Evolutionary conservation across 2,797 vertebrate genomes (phyloP).

Genomic region (Pseudopleuronectes americanus): DNA sequence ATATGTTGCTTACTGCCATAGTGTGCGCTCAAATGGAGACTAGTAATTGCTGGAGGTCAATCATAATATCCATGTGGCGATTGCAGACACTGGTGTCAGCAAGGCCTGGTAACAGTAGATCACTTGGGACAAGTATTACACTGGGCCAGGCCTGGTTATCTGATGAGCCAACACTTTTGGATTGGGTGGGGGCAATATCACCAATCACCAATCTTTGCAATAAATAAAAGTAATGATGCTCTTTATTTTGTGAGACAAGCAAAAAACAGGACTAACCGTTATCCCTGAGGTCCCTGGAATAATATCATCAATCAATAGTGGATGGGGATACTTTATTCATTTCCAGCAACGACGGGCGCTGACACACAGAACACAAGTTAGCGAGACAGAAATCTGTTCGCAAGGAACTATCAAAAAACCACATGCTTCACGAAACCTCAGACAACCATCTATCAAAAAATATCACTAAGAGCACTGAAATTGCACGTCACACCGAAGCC

Average conservation of each 20-base stretch:
- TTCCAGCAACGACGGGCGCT: slow-evolving; percentile 1
- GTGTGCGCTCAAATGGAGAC: slow-evolving; percentile 58
- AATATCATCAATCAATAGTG: slow-evolving; percentile 36
- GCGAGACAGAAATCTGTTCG: slow-evolving; percentile 14
- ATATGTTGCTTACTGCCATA: slow-evolving; percentile 62
- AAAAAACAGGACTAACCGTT: slow-evolving; percentile 29
- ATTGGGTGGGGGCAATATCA: slow-evolving; percentile 16
- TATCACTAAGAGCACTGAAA: slow-evolving; percentile 44
- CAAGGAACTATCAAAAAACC: slow-evolving; percentile 13
- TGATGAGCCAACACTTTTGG: slow-evolving; percentile 65
- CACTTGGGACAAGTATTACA: slow-evolving; percentile 67
- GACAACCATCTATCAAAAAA: slow-evolving; percentile 49
- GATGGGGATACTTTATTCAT: slow-evolving; percentile 33
- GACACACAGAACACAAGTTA: slow-evolving; percentile 9
- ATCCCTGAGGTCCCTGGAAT: slow-evolving; percentile 4
- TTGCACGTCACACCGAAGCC: slow-evolving; percentile 35
- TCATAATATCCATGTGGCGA: slow-evolving; percentile 67
- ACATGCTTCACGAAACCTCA: slow-evolving; percentile 36
- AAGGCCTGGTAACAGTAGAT: slow-evolving; percentile 64
- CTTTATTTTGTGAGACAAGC: slow-evolving; percentile 32
- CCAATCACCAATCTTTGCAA: slow-evolving; percentile 24
- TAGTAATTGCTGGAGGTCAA: slow-evolving; percentile 72
- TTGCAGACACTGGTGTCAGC: slow-evolving; percentile 69
- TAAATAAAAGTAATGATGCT: slow-evolving; percentile 38
- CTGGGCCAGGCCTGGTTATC: slow-evolving; percentile 52